Evolutionary conservation across 2,797 vertebrate genomes (phyloP).

Genomic region (Mallotus villosus): DNA sequence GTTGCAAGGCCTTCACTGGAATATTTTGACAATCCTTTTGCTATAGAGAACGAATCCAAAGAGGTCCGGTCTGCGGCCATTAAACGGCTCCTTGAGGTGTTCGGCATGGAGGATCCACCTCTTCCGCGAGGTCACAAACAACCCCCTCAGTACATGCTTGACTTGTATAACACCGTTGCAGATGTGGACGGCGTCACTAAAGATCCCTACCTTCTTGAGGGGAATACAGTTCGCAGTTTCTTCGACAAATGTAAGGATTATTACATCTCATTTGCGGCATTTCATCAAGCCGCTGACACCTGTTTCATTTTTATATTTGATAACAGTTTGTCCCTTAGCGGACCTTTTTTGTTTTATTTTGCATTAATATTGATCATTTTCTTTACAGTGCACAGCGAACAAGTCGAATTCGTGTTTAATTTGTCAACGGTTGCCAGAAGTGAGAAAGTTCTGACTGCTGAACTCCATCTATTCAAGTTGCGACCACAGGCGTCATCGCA

Average conservation of each 20-base stretch:
- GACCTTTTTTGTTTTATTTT: neutral
- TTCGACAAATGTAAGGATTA: constrained; percentile 84
- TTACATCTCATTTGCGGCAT: neutral
- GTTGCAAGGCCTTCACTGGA: constrained; percentile 54
- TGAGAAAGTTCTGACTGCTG: constrained; percentile 85
- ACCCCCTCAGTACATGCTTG: constrained; percentile 91
- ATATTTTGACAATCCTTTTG: constrained; percentile 52
- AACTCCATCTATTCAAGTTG: constrained; percentile 89
- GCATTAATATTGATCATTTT: neutral
- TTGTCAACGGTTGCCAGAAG: constrained; percentile 82
- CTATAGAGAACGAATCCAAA: constrained; percentile 35
- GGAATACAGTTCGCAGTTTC: constrained; percentile 91
- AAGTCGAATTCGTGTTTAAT: constrained; percentile 83
- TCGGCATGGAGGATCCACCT: constrained; percentile 87
- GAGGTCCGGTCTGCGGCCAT: constrained; percentile 79
- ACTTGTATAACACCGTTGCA: constrained; percentile 87
- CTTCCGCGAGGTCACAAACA: constrained; percentile 72
- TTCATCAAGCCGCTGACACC: neutral
- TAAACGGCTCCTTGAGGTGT: constrained; percentile 85
- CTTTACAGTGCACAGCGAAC: constrained; percentile 75
- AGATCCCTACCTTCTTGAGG: constrained; percentile 82
- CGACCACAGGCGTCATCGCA: constrained; percentile 58
- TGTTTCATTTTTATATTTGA: neutral
- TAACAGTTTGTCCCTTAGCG: neutral
- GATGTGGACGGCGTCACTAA: constrained; percentile 87